Conservation (phyloP, 92 coral and sea anemone species). For the Epizoanthus scotinus region DNA sequence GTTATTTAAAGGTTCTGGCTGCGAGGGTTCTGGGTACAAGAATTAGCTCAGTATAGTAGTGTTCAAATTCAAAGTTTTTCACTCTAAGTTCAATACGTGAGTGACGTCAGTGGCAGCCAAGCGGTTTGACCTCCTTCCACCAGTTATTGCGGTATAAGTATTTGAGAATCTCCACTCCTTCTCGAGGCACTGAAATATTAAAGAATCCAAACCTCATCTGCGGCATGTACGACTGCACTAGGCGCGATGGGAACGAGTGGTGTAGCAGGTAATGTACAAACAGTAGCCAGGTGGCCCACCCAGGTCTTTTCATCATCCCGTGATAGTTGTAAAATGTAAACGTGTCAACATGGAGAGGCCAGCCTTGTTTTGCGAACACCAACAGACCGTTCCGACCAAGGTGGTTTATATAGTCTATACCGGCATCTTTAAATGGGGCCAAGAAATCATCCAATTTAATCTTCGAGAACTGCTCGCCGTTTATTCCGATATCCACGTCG, state of each 20-base stretch:
- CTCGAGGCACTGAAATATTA: conserved; percentile 50
- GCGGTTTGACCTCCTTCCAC: conserved; percentile 79
- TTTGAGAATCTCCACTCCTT: conserved; percentile 70
- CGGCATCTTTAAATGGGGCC: conserved; percentile 46
- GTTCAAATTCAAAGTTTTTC: no score
- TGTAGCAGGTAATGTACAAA: conserved; percentile 67
- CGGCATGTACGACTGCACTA: conserved; percentile 73
- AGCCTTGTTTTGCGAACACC: conserved; percentile 36
- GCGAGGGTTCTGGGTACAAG: no score
- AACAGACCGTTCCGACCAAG: conserved; percentile 60
- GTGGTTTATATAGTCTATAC: conserved; percentile 30
- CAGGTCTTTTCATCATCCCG: conserved; percentile 70
- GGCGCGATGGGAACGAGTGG: conserved; percentile 70
- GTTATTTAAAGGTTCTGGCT: no score
- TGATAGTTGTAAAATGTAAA: conserved; percentile 63
- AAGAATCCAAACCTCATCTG: conserved; percentile 63
- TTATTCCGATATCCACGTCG: conserved; percentile 72
- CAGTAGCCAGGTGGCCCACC: conserved; percentile 68
- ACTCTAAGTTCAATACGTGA: no score
- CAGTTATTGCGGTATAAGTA: conserved; percentile 76
- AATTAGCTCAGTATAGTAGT: no score
- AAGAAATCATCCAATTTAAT: conserved; percentile 47
- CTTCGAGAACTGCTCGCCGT: conserved; percentile 51
- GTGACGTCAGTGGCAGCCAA: neutral
- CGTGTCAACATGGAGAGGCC: conserved; percentile 60